phyloP scores from a whole-genome alignment of 2,797 vertebrate genomes.

The Galaxias olidus region DNA sequence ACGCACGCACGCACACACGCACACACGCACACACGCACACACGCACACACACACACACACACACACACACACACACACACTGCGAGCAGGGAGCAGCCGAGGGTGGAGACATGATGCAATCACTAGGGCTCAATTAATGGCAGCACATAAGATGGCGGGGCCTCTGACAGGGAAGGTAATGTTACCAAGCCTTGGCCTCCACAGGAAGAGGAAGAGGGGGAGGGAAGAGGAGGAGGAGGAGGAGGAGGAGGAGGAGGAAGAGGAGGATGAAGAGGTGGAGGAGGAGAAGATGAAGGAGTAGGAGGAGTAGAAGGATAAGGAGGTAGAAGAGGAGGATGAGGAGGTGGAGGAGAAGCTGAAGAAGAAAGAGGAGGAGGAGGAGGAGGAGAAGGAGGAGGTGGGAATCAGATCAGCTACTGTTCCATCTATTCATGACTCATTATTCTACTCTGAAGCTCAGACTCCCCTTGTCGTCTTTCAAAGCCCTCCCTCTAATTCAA shows the following conservation, averaged over 20 bases:
- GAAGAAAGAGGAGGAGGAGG: slow-evolving; percentile 12
- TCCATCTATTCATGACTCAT: slow-evolving; percentile 78
- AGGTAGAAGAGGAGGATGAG: slow-evolving; percentile 20
- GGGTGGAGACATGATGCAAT: too few relatives aligned
- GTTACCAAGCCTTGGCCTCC: not conserved
- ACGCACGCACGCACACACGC: too few relatives aligned
- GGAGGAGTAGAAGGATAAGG: slow-evolving; percentile 26
- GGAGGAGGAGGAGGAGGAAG: not conserved
- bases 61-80: too few relatives aligned
- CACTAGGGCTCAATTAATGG: too few relatives aligned
- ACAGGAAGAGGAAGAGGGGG: slow-evolving; percentile 9
- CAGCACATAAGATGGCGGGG: too few relatives aligned
- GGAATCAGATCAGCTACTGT: slow-evolving; percentile 74
- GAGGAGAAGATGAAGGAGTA: slow-evolving; percentile 15
- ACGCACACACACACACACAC: too few relatives aligned
- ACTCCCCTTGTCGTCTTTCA: slow-evolving; percentile 25
- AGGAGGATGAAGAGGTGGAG: not conserved
- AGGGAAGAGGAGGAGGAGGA: slow-evolving; percentile 9
- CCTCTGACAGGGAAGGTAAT: too few relatives aligned
- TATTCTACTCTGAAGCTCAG: slow-evolving; percentile 66
- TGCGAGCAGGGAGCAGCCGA: too few relatives aligned
- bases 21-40: too few relatives aligned
- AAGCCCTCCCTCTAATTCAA: slow-evolving; percentile 37
- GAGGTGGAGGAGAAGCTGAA: not conserved
- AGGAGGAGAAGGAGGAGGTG: slow-evolving; percentile 40